phyloP scores from a whole-genome alignment of 2,113 vertebrate genomes.

The Marcusenius ussheri region DNA sequence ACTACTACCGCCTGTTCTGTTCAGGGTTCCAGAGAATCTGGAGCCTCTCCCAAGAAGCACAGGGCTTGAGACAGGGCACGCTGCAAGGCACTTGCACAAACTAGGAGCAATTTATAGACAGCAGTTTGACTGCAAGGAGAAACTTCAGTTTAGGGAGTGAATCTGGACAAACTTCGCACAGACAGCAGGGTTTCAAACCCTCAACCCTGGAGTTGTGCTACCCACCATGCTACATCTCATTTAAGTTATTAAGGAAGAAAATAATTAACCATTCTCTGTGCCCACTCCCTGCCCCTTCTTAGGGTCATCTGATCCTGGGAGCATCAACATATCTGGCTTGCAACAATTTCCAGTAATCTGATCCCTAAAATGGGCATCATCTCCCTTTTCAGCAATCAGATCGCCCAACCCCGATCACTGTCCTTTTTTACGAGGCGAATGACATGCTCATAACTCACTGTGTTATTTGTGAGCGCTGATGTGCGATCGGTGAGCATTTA shows the following conservation, averaged over 20 bases:
- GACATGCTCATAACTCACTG: not conserved
- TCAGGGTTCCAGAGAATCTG: not conserved
- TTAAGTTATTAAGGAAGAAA: not conserved
- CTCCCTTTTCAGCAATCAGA: not conserved
- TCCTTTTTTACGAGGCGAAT: not conserved
- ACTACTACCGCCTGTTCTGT: not conserved
- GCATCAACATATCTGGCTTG: not conserved
- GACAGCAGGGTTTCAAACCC: not conserved
- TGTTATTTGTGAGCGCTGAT: not conserved
- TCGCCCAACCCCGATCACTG: not conserved
- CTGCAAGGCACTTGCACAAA: not conserved
- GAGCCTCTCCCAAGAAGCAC: not conserved
- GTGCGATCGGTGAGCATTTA: not conserved
- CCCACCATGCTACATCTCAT: not conserved
- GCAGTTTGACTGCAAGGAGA: not conserved
- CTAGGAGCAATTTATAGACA: not conserved
- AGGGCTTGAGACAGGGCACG: not conserved
- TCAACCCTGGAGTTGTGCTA: not conserved
- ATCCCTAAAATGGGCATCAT: not conserved
- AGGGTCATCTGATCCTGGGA: not conserved
- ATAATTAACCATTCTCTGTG: not conserved
- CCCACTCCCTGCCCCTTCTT: not conserved
- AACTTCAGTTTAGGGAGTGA: not conserved
- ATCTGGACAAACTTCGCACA: not conserved
- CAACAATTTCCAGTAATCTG: slow-evolving; percentile 1